Percentiles rank a stretch among this genome's conserved stretches.
Conservation (phyloP, 2,888 invertebrate species). For the Poecilobothrus nobilitatus region DNA sequence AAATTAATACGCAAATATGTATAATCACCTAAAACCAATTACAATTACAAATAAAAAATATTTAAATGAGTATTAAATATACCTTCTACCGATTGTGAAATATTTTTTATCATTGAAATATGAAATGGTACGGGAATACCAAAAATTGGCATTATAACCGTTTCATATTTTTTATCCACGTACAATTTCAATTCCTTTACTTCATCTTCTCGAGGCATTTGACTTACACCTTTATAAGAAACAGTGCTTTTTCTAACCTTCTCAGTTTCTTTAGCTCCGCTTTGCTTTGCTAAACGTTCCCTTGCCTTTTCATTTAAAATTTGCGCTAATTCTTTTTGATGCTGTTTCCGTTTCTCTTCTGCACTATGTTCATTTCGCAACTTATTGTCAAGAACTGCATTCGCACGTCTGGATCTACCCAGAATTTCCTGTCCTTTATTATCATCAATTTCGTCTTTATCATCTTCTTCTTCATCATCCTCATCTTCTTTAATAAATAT, state of each 20-base stretch:
- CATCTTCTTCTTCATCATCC: slow-evolving; percentile 71
- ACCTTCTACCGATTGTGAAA: slow-evolving; percentile 89
- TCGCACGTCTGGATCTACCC: slow-evolving; percentile 66
- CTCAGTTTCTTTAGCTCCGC: slow-evolving; percentile 74
- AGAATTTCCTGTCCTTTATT: slow-evolving; percentile 43
- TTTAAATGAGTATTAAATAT: background rate
- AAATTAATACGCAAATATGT: slow-evolving; percentile 97
- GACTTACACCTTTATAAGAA: slow-evolving; percentile 84
- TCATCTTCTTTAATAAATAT: slow-evolving; percentile 89
- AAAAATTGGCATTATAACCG: slow-evolving; percentile 95
- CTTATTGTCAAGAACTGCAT: slow-evolving; percentile 87
- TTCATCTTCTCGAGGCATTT: slow-evolving; percentile 90
- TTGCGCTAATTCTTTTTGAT: slow-evolving; percentile 89
- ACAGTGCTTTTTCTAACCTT: slow-evolving; percentile 89
- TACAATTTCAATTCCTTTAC: slow-evolving; percentile 88
- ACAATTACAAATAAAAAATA: background rate
- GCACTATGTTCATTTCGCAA: slow-evolving; percentile 88
- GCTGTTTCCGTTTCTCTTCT: slow-evolving; percentile 93
- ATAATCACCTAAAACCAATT: slow-evolving; percentile 66
- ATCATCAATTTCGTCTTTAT: slow-evolving; percentile 69
- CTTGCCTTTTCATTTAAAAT: slow-evolving; percentile 87
- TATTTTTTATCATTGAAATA: slow-evolving; percentile 98
- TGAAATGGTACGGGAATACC: slow-evolving; percentile 96
- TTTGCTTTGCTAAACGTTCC: slow-evolving; percentile 81
- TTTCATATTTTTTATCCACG: slow-evolving; percentile 95